phyloP scores from a whole-genome alignment of 2,797 vertebrate species.

The Poecilia picta region DNA sequence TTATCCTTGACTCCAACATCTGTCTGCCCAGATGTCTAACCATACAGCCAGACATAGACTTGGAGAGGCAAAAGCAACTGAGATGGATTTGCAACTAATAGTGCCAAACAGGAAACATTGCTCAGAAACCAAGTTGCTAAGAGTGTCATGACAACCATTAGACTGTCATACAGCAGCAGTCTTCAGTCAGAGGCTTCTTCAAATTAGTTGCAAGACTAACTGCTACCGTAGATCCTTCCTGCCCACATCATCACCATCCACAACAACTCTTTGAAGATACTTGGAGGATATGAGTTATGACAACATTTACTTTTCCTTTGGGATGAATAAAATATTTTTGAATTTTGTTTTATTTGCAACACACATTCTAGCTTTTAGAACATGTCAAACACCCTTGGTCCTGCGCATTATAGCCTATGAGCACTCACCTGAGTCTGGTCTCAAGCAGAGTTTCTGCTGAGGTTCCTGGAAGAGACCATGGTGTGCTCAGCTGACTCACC shows the following conservation, averaged over 20 bases:
- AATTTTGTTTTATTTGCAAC: not conserved
- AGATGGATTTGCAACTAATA: too few species aligned
- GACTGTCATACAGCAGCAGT: not conserved
- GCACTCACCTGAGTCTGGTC: slow-evolving; percentile 51
- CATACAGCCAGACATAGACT: too few species aligned
- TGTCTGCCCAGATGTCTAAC: too few species aligned
- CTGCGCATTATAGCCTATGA: not conserved
- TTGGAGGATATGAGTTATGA: too few species aligned
- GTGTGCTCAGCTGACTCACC: slow-evolving; percentile 40
- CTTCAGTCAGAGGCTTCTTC: too few species aligned
- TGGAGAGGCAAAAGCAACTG: too few species aligned
- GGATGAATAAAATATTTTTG: not conserved
- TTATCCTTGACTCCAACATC: not conserved
- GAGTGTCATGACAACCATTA: not conserved
- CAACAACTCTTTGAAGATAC: too few species aligned
- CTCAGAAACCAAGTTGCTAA: not conserved
- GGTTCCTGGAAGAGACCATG: slow-evolving; percentile 42
- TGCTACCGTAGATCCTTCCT: too few species aligned
- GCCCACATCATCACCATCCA: too few species aligned
- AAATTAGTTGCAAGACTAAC: too few species aligned
- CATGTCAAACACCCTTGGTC: not conserved
- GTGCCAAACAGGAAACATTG: not conserved
- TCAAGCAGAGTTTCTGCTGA: slow-evolving; percentile 54
- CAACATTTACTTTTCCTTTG: too few species aligned
- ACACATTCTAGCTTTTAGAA: not conserved